Conservation (phyloP, 2,888 invertebrate genomes). For the Acleris laterana region DNA sequence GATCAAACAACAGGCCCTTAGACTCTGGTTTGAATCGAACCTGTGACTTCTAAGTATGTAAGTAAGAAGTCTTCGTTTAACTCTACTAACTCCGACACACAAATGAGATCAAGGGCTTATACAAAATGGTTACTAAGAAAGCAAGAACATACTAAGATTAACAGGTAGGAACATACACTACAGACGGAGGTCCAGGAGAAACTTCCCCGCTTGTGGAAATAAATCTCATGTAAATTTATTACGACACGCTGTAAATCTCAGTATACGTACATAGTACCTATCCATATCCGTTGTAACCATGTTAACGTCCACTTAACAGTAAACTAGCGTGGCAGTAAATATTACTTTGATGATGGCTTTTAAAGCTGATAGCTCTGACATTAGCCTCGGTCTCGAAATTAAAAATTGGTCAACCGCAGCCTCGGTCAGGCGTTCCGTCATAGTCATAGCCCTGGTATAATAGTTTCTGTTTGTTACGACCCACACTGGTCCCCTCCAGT, state of each 20-base stretch:
- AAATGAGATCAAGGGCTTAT: too few relatives aligned
- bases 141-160: background rate
- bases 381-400: conserved; percentile 29
- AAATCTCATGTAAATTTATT: conserved; percentile 8
- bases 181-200: background rate
- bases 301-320: background rate
- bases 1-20: too few relatives aligned
- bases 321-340: conserved; percentile 4
- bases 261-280: background rate
- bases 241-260: conserved; percentile 1
- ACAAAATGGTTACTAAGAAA: background rate
- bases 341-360: conserved; percentile 24
- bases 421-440: conserved; percentile 1
- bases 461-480: conserved; percentile 1
- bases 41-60: too few relatives aligned
- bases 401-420: conserved; percentile 32
- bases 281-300: background rate
- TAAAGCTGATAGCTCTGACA: conserved; percentile 19
- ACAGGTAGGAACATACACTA: background rate
- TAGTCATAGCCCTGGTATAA: background rate
- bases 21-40: too few relatives aligned
- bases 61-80: too few relatives aligned
- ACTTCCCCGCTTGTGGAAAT: background rate
- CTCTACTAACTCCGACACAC: too few relatives aligned
- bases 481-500: background rate